phyloP scores from a whole-genome alignment of 2,797 vertebrate genomes.

The Myripristis jacobus region DNA sequence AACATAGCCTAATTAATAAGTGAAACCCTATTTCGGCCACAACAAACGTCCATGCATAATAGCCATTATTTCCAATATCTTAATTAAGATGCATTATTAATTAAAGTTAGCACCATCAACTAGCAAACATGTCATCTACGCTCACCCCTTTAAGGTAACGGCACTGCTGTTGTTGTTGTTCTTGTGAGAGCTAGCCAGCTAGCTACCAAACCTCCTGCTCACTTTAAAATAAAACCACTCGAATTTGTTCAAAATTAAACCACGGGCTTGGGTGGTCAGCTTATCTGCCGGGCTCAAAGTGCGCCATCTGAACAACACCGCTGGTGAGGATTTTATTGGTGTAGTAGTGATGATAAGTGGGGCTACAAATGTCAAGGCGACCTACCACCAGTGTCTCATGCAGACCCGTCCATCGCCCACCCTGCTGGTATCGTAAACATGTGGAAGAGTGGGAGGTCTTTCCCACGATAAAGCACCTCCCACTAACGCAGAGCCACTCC shows the following conservation, averaged over 20 bases:
- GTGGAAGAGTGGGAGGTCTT: neutral
- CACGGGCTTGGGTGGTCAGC: neutral
- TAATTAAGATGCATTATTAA: neutral
- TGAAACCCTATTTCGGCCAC: too few relatives aligned
- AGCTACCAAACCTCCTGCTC: constrained; percentile 5
- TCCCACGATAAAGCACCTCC: constrained; percentile 43
- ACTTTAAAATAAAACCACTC: neutral
- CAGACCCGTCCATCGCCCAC: neutral
- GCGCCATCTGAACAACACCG: neutral
- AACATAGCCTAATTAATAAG: too few relatives aligned
- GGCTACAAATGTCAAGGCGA: constrained; percentile 36
- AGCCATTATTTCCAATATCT: neutral
- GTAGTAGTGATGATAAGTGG: neutral
- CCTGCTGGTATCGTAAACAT: constrained; percentile 52
- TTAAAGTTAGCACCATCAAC: too few relatives aligned
- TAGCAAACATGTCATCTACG: neutral
- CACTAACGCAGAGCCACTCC: neutral
- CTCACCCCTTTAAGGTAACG: constrained; percentile 28
- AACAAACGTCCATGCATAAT: neutral
- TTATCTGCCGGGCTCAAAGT: neutral
- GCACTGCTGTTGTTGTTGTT: constrained; percentile 3
- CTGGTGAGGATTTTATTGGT: neutral
- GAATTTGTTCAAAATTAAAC: neutral
- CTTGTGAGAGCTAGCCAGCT: constrained; percentile 7
- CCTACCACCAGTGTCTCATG: constrained; percentile 33